Evolutionary conservation across 1,140 invertebrate genomes (phyloP), one percentile per base, ranked within the genome.

Genomic region (Melipona quadrifasciata): DNA sequence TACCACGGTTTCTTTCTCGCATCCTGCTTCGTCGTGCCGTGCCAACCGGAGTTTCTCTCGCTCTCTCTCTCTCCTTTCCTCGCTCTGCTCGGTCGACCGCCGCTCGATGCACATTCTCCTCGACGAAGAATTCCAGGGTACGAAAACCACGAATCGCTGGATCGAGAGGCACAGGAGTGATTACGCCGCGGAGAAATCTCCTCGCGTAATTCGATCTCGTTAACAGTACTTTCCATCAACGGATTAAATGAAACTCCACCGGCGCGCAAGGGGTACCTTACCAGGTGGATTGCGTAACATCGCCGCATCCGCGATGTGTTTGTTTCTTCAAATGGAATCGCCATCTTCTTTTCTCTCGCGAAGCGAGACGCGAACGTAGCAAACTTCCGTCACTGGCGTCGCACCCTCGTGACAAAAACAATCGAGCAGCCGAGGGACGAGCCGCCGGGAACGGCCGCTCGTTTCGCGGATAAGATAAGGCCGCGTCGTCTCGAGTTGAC

Each of bases 381-480:
- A 61, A 61, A 31, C n/a, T 57, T 31, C 58, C 51, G n/a, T 68
- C 71, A 19, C 81, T 51, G 21, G 27, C 39, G 47, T 81, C 72
- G 71, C 61, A 61, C 57, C 57, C 73, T 17, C 17, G 19, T 39
- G 27, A 34, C 34, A 19, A n/a, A n/a, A 34, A 8, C 53, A n/a
- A 67, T 83, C 72, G 80, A 39, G 31, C 53, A 47, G 81, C 34
- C 17, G 75, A 61, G 77, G 67, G 58, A 87, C 39, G 39, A 75
- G 47, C 58, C 89, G 47, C 58, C 89, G 81, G 79, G 65, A 85
- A 74, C 76, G 88, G 77, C 74, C 74, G 71, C 53, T 86, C 80
- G 78, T 90, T 84, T 39, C 77, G 39, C 65, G 79, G 89, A 90
- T 90, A 90, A 90, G 89, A 90, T 90, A 90, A 90, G 75, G 74